Evolutionary conservation across 2,797 vertebrate species (phyloP), one percentile per base, ranked within the genome.

Genomic region (Sebastes itinus): DNA sequence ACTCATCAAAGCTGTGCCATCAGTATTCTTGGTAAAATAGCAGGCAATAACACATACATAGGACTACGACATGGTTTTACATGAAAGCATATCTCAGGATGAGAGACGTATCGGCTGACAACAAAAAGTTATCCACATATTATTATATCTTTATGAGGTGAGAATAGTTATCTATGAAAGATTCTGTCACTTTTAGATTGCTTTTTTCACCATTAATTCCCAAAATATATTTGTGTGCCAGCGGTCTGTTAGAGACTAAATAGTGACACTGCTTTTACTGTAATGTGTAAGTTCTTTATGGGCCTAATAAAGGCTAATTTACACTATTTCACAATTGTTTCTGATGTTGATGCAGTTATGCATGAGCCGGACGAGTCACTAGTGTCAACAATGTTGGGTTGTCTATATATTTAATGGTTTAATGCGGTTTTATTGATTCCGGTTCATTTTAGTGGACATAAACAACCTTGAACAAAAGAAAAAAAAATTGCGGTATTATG

Each of bases 1-100:
- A 71, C 78, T 85, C 79, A 83, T 90, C 87, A 89, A 82, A 92
- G 87, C 70, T 55, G 52, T 78, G 84, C 88, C 71, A 87, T 87
- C 67, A 83, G 75, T 49, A 27, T 65, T 76, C 71, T 42, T 55
- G 66, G 38, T 63, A 38, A 66, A 75, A 73, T 2, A 59, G 71
- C 49, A 85, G 38, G 30, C 78, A 82, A 82, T 54, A 59, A 77
- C 65, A 78, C 22, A 35, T 18, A 35, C 46, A 49, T n/a, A n/a
- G 46, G 46, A 49, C 46, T 28, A 75, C 52, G 59, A 73, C 27
- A 32, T 38, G 38, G 42, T 80, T 78, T 64, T 58, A 62, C 35
- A 77, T 70, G 56, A 85, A 80, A 78, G 71, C 46, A 23, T n/a
- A 35, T 73, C 32, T 25, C 28, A 33, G 30, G 30, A 69, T 54